Conservation (phyloP, 1,140 invertebrate genomes). For the Drosophila burlai region DNA sequence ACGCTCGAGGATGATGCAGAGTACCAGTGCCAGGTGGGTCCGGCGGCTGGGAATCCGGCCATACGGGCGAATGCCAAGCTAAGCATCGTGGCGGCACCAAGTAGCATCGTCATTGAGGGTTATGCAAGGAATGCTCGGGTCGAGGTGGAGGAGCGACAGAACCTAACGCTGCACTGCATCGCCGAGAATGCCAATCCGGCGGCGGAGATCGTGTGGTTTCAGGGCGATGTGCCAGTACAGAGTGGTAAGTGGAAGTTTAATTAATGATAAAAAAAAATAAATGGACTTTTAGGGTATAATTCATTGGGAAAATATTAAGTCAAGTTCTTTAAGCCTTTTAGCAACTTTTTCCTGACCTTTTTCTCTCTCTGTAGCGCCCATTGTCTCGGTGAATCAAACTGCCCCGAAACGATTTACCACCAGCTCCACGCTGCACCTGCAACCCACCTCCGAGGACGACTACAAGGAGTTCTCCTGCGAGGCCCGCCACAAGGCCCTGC, state of each 20-base stretch:
- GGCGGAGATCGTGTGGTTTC: constrained; percentile 94
- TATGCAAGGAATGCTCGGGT: constrained; percentile 91
- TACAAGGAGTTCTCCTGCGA: constrained; percentile 95
- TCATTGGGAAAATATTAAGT: neutral
- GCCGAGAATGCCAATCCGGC: constrained; percentile 95
- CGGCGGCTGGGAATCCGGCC: constrained; percentile 90
- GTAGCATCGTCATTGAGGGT: constrained; percentile 93
- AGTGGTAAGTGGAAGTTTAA: constrained; percentile 86
- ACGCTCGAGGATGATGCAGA: constrained; percentile 95
- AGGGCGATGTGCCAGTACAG: constrained; percentile 92
- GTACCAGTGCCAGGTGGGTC: constrained; percentile 97
- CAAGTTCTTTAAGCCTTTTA: neutral
- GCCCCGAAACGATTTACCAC: constrained; percentile 85
- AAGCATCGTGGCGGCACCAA: constrained; percentile 95
- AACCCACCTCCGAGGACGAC: constrained; percentile 94
- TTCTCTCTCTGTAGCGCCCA: constrained; percentile 84
- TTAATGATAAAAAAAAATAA: too few relatives aligned
- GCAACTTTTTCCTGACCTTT: neutral
- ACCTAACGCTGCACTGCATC: constrained; percentile 92
- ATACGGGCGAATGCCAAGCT: constrained; percentile 94
- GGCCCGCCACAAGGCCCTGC: constrained; percentile 93
- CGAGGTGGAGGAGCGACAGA: constrained; percentile 93
- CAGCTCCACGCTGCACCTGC: constrained; percentile 88
- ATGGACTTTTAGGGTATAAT: neutral
- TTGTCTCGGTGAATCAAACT: constrained; percentile 86